Base-by-base conservation (phyloP, 2,797 vertebrate species). In the Catamblyrhynchus diadema region DNA sequence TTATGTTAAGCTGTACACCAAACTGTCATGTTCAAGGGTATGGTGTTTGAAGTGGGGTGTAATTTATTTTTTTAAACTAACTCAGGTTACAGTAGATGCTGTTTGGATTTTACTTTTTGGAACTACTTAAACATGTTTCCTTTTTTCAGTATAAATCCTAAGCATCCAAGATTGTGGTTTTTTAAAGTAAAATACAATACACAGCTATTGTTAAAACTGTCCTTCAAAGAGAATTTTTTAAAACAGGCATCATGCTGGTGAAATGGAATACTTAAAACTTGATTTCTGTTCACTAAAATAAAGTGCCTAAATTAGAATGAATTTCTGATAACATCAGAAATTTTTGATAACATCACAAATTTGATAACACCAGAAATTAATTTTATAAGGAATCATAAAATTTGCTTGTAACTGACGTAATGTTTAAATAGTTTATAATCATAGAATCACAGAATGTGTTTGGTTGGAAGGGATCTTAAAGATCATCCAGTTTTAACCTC, bases 121-220 rank as follows among this genome's bases (percentile, higher is more conserved):
- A 80, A 77, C 75, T 75, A 45, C 8, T 39, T 44, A 51, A 56
- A 41, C 4, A 0, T 53, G 17, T 81, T 79, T 72, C 13, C 3
- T 35, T 78, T 85, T 54, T 45, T 33, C 10, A 21, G 4, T 59
- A 18, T 53, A 60, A 81, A 62, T 70, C 24, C 6, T 47, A 47
- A 66, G 6, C 25, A 67, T 66, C 9, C 15, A 37, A 41, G 18
- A 53, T 3, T 1, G 0, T 61, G 14, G 1, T 0, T 19, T 77
- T 65, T 85, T 4, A 22, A 88, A 84, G 5, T 41, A 57, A 85
- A 75, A 79, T 39, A 32, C 3, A 47, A 10, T 28, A 22, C 1
- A 7, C 14, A 62, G 4, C 6, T 28, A 1, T 27, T 64, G 3
- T 48, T 88, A 17, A 81, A 89, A 81, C 18, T 79, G 9, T 5